Evolutionary conservation across 2,797 vertebrate genomes (phyloP).

Genomic region (Sebastes hubbsi): DNA sequence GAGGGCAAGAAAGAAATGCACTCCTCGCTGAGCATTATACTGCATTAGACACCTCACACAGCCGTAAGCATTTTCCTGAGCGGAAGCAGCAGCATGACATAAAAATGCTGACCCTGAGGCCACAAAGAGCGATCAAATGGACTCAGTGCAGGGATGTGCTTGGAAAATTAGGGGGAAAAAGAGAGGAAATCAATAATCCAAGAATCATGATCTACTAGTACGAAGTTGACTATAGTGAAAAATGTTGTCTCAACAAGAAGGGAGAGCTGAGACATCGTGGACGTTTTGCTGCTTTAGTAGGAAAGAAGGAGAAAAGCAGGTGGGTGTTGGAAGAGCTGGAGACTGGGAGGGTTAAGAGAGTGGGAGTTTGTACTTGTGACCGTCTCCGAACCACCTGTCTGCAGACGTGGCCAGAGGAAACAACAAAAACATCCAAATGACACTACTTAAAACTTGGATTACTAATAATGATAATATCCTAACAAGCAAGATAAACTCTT

Average conservation of each 20-base stretch:
- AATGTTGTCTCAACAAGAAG: constrained; percentile 12
- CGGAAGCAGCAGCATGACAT: constrained; percentile 26
- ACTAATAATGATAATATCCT: constrained; percentile 20
- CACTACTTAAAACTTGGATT: neutral
- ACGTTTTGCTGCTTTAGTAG: constrained; percentile 17
- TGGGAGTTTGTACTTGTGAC: constrained; percentile 51
- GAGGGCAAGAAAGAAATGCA: constrained; percentile 17
- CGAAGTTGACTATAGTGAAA: neutral
- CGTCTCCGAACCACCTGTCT: constrained; percentile 49
- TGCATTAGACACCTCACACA: constrained; percentile 23
- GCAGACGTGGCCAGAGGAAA: constrained; percentile 35
- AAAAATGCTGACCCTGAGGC: constrained; percentile 59
- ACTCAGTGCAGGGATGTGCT: constrained; percentile 22
- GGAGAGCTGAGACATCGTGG: constrained; percentile 28
- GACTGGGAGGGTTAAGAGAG: constrained; percentile 35
- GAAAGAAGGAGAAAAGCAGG: constrained; percentile 42
- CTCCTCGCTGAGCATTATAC: constrained; percentile 8
- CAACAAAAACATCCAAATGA: constrained; percentile 24
- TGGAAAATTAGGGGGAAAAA: constrained; percentile 18
- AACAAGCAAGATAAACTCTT: constrained; percentile 8
- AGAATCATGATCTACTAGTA: constrained; percentile 6
- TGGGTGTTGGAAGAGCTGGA: constrained; percentile 49
- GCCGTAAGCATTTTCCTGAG: constrained; percentile 31
- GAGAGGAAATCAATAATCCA: constrained; percentile 37
- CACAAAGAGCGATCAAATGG: constrained; percentile 55